phyloP scores from a whole-genome alignment of 37 sponge, comb jelly and placozoan species.

The Hormiphora californensis region DNA sequence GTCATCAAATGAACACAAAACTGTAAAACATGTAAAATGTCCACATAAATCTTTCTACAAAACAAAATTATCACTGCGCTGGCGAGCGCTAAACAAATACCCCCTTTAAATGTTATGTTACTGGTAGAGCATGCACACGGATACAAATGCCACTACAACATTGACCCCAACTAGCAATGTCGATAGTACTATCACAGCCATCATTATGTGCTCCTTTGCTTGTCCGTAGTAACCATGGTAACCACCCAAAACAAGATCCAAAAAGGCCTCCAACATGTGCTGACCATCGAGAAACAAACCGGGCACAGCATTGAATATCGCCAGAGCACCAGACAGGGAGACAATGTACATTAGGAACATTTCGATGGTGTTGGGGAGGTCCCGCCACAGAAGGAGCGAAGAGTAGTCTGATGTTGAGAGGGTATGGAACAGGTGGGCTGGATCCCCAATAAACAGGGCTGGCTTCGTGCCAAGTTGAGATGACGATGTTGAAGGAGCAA shows the following conservation, averaged over 20 bases:
- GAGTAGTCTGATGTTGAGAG: constrained; percentile 61
- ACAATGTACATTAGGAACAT: constrained; percentile 71
- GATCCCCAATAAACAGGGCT: constrained; percentile 77
- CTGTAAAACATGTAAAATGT: no score
- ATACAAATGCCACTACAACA: background rate
- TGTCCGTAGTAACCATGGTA: no score
- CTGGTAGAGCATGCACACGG: background rate
- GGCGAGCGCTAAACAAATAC: background rate
- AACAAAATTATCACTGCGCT: no score
- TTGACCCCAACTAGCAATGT: constrained; percentile 13
- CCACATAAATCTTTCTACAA: no score
- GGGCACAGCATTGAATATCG: constrained; percentile 49
- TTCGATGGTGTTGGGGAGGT: constrained; percentile 69
- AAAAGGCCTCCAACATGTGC: constrained; percentile 21
- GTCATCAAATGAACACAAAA: no score
- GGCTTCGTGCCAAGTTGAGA: constrained; percentile 59
- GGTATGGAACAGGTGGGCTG: constrained; percentile 58
- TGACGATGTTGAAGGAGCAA: no score
- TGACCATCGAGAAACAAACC: constrained; percentile 44
- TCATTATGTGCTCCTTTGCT: no score
- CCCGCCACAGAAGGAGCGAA: constrained; percentile 52
- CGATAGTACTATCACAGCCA: no score
- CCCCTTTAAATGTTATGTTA: background rate
- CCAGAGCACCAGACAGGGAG: constrained; percentile 73
- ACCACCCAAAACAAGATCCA: background rate